Evolutionary conservation across 2,797 vertebrate genomes (phyloP), one percentile per base, ranked within the genome.

Genomic region (Ctenopoma multispine): DNA sequence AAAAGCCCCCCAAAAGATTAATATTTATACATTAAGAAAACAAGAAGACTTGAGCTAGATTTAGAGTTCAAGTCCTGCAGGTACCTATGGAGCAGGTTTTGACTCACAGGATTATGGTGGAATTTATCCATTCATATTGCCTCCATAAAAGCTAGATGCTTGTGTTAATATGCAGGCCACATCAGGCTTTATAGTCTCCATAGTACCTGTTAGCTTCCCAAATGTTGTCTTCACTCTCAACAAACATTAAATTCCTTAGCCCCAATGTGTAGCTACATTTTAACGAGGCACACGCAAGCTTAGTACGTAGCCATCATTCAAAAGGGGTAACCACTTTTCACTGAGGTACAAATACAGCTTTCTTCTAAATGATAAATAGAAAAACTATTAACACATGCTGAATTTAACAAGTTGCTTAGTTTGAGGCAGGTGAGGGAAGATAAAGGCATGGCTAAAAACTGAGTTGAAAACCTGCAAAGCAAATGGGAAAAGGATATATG

Each of bases 381-480:
- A 77, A 72, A 27, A 15, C 49, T 40, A 75, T 74, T 57, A 54
- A n/a, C n/a, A 62, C 18, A 38, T 60, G 41, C 36, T 66, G 24
- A 56, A 62, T 70, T 75, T 12, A 66, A 79, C 64, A 65, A 53
- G 38, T 74, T 69, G 51, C 38, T 62, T 69, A 10, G 55, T 40
- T 34, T 75, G 23, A 74, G 24, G 43, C 48, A 51, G 20, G 46
- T 69, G 75, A 21, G 10, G 56, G 53, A 76, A 48, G 53, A 63
- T 63, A 48, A 38, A 51, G 3, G 57, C 12, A 60, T 24, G 7
- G 15, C 56, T 71, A 80, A 80, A 80, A 80, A 69, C 43, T 18
- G 24, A 79, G 55, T 7, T 70, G 62, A 79, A 82, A 76, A 64
- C 41, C 76, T 78, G 69, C 51, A 73, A 65, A 72, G 38, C 21